Base-by-base conservation (phyloP, 30 jellyfish, hydroid and myxozoan species). In the Turritopsis dohrnii region DNA sequence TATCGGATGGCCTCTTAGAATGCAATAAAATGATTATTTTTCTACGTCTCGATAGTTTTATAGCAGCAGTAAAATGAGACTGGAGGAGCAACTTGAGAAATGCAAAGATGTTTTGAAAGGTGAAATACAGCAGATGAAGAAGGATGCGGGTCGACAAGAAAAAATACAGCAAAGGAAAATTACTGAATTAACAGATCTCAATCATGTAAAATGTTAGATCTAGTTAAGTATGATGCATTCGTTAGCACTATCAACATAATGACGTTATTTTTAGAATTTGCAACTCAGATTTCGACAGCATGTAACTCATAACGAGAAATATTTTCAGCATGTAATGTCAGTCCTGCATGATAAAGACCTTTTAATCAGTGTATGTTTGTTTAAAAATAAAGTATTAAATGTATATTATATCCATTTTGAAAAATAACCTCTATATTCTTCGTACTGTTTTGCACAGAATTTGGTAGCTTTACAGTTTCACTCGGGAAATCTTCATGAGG, bases 31-130 rank as follows among this genome's bases (percentile, higher is more conserved):
- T 41, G 60, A 41, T 41, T 41, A n/a, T 0, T 69, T 69, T 69
- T 69, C 19, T 27, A n/a, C 22, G 0, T 0, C 30, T 69, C 19
- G 16, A 27, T 19, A 69, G 77, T 69, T 69, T 21, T 69, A n/a
- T 69, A 27, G 77, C 9, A 69, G 30, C 30, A 69, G 77, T 19
- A 69, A 69, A 27, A 7, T 69, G 19, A 69, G 19, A 69, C 16
- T 27, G 77, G 77, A 69, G 30, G 30, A 23, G 0, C 22, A 69
- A 69, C 77, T 69, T 69, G 22, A 0, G 19, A 69, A 69, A 69
- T 69, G 77, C 77, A 69, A 27, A 69, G 77, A 69, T n/a, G 77
- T 27, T 69, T 7, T 69, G 4, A 69, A 23, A 69, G 77, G 19
- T 16, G 22, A 69, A 69, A 23, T 69, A 19, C 28, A 69, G 77